Evolutionary conservation across 2,888 invertebrate genomes (phyloP), one percentile per base, ranked within the genome.

Genomic region (Agrotis segetum): DNA sequence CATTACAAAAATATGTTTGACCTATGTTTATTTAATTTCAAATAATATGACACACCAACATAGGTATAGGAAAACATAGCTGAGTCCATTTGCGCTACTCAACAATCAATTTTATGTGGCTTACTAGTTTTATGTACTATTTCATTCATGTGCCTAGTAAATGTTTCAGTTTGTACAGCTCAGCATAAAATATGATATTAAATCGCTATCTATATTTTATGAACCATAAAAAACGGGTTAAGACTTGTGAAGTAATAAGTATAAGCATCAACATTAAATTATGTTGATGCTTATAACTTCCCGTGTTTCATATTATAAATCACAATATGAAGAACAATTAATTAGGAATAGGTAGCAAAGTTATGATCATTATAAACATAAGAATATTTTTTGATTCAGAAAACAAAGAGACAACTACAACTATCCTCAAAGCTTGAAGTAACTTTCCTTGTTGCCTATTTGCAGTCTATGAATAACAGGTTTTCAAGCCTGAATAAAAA

Each of bases 171-270:
- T 46, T 66, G 46, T 72, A 67, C 2, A 0, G 21, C 68, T n/a
- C n/a, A n/a, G 21, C 68, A 68, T 73, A 49, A 67, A 74, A 67
- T 49, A 34, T 34, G 73, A 14, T 60, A 74, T 60, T 74, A 67
- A 60, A 74, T 46, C 74, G 53, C 14, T 44, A 67, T 74, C 49
- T 14, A 55, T 55, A 68, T 74, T 68, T 75, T 75, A 75, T 55
- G 29, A 44, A 13, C 49, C 55, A 60, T 74, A 74, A 74, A 73
- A 60, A 47, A n/a, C 17, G 74, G 50, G 21, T 55, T 60, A 24
- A 21, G 29, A 44, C 59, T 74, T 44, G 44, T 46, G n/a, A 58
- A 58, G 11, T 55, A 40, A 47, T 49, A 40, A 34, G 24, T 63
- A n/a, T n/a, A n/a, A n/a, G n/a, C n/a, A n/a, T n/a, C n/a, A n/a